Percentiles rank a stretch among this genome's conserved stretches.
These are phyloP conservation scores for Sphecodes monilicornis DNA, from an alignment of 2,888 invertebrate genomes.

Conservation along the genomic window DNA sequence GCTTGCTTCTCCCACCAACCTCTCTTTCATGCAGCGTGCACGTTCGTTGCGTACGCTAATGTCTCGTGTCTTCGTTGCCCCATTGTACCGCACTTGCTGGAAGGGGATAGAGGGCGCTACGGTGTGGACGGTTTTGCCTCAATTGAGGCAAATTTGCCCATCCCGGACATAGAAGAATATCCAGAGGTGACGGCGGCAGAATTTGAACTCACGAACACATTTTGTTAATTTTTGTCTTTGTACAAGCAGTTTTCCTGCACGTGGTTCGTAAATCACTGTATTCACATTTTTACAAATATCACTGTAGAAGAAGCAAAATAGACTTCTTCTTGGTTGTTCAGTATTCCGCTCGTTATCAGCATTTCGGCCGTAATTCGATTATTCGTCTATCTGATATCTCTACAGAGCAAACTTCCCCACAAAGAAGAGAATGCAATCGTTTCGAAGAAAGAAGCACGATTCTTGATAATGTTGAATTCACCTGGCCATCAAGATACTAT, in stretches of 20 bases:
- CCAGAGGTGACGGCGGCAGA: too few relatives aligned
- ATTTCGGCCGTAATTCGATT: background rate
- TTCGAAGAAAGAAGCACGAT: background rate
- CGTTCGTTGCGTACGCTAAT: too few relatives aligned
- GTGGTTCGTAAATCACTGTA: background rate
- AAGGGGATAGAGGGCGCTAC: too few relatives aligned
- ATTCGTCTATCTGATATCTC: background rate
- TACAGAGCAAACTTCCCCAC: background rate
- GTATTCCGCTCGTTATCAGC: constrained; percentile 6
- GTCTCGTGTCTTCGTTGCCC: too few relatives aligned
- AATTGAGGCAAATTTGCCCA: too few relatives aligned
- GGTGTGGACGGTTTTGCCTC: too few relatives aligned
- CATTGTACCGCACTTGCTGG: too few relatives aligned
- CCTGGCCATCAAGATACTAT: constrained; percentile 13
- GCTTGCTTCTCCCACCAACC: too few relatives aligned
- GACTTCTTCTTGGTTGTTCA: background rate
- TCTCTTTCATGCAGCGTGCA: too few relatives aligned
- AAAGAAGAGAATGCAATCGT: background rate
- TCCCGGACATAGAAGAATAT: too few relatives aligned
- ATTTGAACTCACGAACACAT: too few relatives aligned
- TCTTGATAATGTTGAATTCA: constrained; percentile 3
- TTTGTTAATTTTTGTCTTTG: background rate
- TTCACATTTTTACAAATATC: background rate
- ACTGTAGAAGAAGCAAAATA: background rate
- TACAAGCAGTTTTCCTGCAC: background rate